phyloP scores from a whole-genome alignment of 2,797 vertebrate genomes.

The Rhynchonycteris naso region DNA sequence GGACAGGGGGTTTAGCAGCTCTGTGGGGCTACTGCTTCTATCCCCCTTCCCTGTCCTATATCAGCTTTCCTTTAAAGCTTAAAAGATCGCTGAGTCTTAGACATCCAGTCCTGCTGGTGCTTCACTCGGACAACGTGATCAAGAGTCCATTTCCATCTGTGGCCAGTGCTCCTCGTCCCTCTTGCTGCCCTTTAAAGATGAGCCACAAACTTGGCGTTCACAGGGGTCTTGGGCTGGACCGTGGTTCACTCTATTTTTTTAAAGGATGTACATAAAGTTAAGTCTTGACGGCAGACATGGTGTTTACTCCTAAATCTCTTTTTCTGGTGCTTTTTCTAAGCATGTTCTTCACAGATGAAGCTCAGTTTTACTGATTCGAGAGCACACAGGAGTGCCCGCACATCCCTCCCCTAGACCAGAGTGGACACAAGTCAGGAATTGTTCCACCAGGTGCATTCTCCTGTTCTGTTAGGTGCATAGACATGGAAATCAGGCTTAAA shows the following conservation, averaged over 20 bases:
- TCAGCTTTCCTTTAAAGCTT: not conserved
- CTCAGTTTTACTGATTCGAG: not conserved
- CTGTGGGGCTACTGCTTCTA: not conserved
- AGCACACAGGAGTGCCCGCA: not conserved
- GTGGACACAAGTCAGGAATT: not conserved
- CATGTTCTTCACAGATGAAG: not conserved
- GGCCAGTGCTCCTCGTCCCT: not conserved
- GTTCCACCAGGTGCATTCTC: not conserved
- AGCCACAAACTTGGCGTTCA: not conserved
- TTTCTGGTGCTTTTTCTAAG: not conserved
- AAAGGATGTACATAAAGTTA: not conserved
- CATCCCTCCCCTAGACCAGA: not conserved
- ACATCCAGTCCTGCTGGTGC: not conserved
- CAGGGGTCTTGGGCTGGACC: not conserved
- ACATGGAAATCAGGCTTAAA: slow-evolving; percentile 12
- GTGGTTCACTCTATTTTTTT: not conserved
- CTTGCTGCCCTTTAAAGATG: not conserved
- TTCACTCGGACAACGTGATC: not conserved
- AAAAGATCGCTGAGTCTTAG: no score
- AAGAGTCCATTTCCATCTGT: not conserved
- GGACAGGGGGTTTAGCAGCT: not conserved
- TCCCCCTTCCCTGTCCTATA: not conserved
- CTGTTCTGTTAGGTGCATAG: not conserved
- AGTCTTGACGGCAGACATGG: not conserved
- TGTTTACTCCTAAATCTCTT: not conserved